Percentiles rank a stretch among this genome's conserved stretches.
phyloP scores from a whole-genome alignment of 2,113 vertebrate genomes.

The Rattus rattus region DNA sequence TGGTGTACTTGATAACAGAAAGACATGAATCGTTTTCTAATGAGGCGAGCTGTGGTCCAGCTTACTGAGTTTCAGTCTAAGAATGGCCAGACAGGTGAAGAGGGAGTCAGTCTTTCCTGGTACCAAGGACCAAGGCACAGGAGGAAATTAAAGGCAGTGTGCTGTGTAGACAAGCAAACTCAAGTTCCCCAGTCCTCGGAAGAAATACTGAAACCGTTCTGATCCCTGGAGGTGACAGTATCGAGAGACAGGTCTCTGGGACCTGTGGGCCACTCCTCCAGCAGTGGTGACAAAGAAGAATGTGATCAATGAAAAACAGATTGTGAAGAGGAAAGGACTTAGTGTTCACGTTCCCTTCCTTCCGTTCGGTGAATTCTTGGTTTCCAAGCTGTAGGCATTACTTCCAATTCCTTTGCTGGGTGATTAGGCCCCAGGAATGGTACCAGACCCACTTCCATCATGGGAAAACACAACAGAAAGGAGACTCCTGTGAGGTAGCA shows the following conservation, averaged over 20 bases:
- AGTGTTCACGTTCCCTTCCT: background rate
- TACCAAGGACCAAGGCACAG: background rate
- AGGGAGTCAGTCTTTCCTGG: background rate
- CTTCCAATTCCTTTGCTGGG: no score
- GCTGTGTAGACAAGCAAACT: background rate
- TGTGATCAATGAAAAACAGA: background rate
- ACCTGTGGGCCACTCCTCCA: background rate
- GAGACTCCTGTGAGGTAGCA: background rate
- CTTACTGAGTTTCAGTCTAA: conserved; percentile 30
- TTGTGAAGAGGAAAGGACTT: background rate
- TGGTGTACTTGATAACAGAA: conserved; percentile 13
- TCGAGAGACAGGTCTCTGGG: background rate
- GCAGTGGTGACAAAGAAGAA: background rate
- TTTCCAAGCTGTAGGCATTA: background rate
- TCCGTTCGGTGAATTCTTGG: background rate
- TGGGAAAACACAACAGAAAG: background rate
- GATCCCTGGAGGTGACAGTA: background rate
- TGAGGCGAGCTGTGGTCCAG: background rate
- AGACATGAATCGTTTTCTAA: background rate
- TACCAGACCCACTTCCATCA: background rate
- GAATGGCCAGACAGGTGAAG: background rate
- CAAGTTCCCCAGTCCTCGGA: background rate
- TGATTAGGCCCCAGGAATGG: background rate
- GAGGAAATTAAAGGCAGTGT: background rate
- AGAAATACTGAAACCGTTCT: background rate